Conservation (phyloP, 2,888 invertebrate species). For the Sinodicranocentrus sp. region DNA sequence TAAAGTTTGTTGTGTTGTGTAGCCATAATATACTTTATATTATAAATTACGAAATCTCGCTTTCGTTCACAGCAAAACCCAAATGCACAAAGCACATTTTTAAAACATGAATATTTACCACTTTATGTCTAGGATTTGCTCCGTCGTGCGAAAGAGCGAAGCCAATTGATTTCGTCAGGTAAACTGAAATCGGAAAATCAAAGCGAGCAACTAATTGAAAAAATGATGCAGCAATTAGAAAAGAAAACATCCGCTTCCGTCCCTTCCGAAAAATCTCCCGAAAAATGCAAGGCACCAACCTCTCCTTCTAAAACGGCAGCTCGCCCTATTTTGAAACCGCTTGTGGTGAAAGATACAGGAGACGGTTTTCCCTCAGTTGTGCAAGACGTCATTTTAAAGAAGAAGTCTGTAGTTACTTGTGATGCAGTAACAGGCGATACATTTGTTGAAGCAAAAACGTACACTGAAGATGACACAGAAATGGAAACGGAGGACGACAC, state of each 20-base stretch:
- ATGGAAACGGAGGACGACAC: not conserved
- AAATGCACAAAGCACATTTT: no score
- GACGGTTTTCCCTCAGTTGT: not conserved
- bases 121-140: slow-evolving; percentile 35
- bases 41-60: no score
- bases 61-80: no score
- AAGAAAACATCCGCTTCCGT: slow-evolving; percentile 4
- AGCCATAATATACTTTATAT: no score
- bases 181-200: not conserved
- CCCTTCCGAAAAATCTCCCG: not conserved
- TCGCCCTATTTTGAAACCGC: slow-evolving; percentile 25
- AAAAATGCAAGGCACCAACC: not conserved
- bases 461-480: not conserved
- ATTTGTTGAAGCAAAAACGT: slow-evolving; percentile 33
- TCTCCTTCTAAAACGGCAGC: slow-evolving; percentile 13
- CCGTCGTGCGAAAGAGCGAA: slow-evolving; percentile 42
- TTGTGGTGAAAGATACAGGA: not conserved
- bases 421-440: slow-evolving; percentile 35
- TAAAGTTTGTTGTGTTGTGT: no score
- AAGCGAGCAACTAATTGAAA: slow-evolving; percentile 12
- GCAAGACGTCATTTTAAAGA: not conserved
- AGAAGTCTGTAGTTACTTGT: slow-evolving; percentile 37
- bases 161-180: slow-evolving; percentile 17
- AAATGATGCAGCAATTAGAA: slow-evolving; percentile 31
- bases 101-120: no score